phyloP scores from a whole-genome alignment of 1,140 invertebrate genomes.

The Heliconius melpomene region DNA sequence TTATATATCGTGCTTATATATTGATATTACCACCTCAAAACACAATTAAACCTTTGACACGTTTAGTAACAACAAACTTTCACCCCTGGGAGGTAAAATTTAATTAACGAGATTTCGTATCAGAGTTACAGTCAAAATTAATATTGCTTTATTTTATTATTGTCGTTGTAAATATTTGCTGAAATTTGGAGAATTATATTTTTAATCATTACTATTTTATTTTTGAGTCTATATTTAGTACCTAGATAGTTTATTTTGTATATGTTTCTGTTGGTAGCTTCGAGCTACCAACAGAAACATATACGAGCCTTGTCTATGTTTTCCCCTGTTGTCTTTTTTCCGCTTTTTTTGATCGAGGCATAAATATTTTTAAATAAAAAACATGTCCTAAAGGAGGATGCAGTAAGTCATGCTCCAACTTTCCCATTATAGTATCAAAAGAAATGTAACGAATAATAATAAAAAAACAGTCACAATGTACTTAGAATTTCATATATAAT shows the following conservation, averaged over 20 bases:
- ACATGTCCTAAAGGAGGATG: too few species aligned
- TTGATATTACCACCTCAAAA: constrained; percentile 24
- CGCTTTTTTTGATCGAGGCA: too few species aligned
- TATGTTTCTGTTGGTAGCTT: too few species aligned
- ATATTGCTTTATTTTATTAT: constrained; percentile 25
- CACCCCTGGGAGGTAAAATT: constrained; percentile 34
- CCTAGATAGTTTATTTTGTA: too few species aligned
- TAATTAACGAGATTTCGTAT: constrained; percentile 37
- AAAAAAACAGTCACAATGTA: not conserved
- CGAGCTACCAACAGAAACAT: too few species aligned
- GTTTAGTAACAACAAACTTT: constrained; percentile 39
- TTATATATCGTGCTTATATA: not conserved
- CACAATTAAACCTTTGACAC: constrained; percentile 42
- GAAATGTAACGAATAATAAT: not conserved
- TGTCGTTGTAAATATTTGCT: not conserved
- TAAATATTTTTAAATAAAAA: too few species aligned
- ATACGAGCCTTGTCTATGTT: too few species aligned
- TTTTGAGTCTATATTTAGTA: too few species aligned
- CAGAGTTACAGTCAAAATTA: constrained; percentile 28
- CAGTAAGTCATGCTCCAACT: too few species aligned
- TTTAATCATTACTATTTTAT: not conserved
- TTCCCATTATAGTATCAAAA: too few species aligned
- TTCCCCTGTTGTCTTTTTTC: too few species aligned
- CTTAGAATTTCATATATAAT: not conserved
- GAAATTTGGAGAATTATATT: not conserved